Percentiles rank a stretch among this genome's conserved stretches.
These are phyloP conservation scores for Dolichoris vasculosae DNA, from an alignment of 1,140 invertebrate species.

Conservation along the genomic window DNA sequence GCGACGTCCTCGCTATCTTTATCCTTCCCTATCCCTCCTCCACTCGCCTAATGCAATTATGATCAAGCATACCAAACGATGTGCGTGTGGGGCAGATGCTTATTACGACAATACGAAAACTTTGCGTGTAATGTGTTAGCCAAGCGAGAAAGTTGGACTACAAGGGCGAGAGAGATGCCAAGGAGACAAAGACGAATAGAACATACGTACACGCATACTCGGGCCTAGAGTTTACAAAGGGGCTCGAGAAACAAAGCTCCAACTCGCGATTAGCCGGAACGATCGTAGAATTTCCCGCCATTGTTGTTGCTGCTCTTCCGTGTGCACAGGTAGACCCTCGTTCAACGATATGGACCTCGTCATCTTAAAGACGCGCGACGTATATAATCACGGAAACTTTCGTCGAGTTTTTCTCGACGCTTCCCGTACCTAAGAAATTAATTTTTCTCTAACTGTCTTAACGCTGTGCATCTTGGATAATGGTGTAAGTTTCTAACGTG, in stretches of 20 bases:
- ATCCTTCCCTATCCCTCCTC: background rate
- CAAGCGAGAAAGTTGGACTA: background rate
- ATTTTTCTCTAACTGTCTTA: no score
- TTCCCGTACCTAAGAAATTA: no score
- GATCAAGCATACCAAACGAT: background rate
- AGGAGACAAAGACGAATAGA: background rate
- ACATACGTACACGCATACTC: background rate
- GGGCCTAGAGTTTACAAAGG: background rate
- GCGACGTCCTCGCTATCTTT: background rate
- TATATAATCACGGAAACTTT: no score
- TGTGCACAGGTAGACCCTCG: no score
- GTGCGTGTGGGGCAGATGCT: slow-evolving; percentile 23
- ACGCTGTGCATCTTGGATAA: no score
- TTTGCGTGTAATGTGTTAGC: slow-evolving; percentile 16
- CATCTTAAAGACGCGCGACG: no score
- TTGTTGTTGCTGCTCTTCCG: no score
- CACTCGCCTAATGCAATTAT: slow-evolving; percentile 18
- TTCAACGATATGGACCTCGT: no score
- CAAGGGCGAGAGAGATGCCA: background rate
- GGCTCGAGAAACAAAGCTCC: background rate
- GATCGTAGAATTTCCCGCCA: background rate
- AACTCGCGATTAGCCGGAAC: background rate
- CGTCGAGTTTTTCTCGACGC: no score
- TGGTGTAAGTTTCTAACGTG: no score
- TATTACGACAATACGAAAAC: slow-evolving; percentile 34